Percentiles rank a stretch among this genome's conserved stretches.
phyloP scores from a whole-genome alignment of 2,888 invertebrate genomes.

The Steromphala cineraria region DNA sequence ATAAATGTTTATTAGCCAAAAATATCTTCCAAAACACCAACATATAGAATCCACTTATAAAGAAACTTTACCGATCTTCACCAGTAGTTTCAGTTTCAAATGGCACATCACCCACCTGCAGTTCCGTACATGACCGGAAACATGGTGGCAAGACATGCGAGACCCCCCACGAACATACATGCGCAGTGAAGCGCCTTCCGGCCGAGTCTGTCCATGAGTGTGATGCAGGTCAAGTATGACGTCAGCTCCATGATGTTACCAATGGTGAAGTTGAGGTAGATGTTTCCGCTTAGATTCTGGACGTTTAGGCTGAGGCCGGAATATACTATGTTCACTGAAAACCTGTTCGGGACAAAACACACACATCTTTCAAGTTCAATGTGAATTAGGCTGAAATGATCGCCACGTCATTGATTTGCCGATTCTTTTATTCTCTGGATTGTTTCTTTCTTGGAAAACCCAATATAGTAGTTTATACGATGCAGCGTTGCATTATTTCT shows the following conservation, averaged over 20 bases:
- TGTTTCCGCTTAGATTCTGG: slow-evolving; percentile 58
- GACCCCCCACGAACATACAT: slow-evolving; percentile 51
- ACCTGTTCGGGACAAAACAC: slow-evolving; percentile 42
- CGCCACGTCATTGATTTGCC: too few species aligned
- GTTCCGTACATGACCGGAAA: slow-evolving; percentile 39
- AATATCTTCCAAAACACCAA: too few species aligned
- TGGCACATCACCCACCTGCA: background rate
- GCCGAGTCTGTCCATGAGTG: slow-evolving; percentile 56
- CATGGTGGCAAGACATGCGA: slow-evolving; percentile 51
- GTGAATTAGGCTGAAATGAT: too few species aligned
- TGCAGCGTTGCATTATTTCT: too few species aligned
- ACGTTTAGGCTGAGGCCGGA: slow-evolving; percentile 62
- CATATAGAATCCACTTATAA: too few species aligned
- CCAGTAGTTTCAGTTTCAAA: too few species aligned
- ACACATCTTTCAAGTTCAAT: background rate
- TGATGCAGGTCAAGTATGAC: slow-evolving; percentile 53
- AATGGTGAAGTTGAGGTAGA: slow-evolving; percentile 64
- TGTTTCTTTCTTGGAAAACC: too few species aligned
- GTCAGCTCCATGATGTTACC: slow-evolving; percentile 56
- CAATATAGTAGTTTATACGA: too few species aligned
- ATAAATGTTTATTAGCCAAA: too few species aligned
- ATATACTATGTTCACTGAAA: slow-evolving; percentile 61
- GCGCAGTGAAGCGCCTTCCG: slow-evolving; percentile 49
- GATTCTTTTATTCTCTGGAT: too few species aligned
- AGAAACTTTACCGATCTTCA: too few species aligned